Evolutionary conservation across 2,113 vertebrate genomes (phyloP), one percentile per base, ranked within the genome.

Genomic region (Stigmatopora argus): DNA sequence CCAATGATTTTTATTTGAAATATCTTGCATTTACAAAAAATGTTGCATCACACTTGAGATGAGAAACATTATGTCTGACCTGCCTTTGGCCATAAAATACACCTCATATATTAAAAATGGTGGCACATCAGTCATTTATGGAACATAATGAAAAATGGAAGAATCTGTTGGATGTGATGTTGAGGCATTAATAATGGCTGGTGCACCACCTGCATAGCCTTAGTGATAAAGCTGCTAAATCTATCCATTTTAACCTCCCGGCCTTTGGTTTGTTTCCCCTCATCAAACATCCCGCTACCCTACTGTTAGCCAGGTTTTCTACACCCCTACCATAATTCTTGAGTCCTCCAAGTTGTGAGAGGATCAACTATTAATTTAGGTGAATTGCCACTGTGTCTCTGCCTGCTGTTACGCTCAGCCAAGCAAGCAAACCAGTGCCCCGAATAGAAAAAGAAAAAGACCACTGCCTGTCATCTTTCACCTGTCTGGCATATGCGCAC

Each of bases 331-430:
- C 74, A 83, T 87, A 85, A 80, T 71, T 89, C 77, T 83, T 84
- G 72, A 41, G 71, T 78, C 70, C 3, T 79, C 77, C 9, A 53
- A 60, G 58, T 45, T 67, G 72, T 62, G 66, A 71, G 64, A 66
- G 44, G 85, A 83, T 85, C 79, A 86, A 69, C 79, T 76, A 82
- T 87, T 87, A 70, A 87, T 89, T 87, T 86, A 75, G 82, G 73
- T 78, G 82, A 82, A 83, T 80, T 83, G 83, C 73, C 76, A 78
- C 78, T 55, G 74, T 66, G 74, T 66, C 80, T 72, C 74, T 59
- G 67, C 72, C 79, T 80, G 79, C 78, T 85, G 82, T 72, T 83
- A 60, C 31, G 75, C 78, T 74, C 72, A 64, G 78, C 77, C 65
- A 44, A 68, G 79, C 77, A 65, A 44, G 64, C 57, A 5, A 7